Evolutionary conservation across 37 sponge, comb jelly and placozoan species (phyloP).

Genomic region (Aplysina aerophoba): DNA sequence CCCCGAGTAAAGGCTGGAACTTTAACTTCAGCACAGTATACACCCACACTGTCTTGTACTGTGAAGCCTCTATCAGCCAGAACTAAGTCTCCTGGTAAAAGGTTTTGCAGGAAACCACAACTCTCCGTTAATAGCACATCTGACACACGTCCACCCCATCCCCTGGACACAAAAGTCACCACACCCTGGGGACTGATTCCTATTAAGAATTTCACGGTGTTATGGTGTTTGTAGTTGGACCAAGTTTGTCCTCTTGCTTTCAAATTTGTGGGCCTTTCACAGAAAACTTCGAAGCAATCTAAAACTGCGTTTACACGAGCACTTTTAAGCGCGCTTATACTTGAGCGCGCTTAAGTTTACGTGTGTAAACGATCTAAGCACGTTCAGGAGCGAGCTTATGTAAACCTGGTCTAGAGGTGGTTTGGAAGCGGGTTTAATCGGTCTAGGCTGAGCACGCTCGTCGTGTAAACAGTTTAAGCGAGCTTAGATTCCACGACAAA

Average conservation of each 20-base stretch:
- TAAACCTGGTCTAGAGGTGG: no score
- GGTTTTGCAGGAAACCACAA: slow-evolving; percentile 59
- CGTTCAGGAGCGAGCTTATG: no score
- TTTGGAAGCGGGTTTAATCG: no score
- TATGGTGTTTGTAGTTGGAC: slow-evolving; percentile 45
- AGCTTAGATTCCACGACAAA: no score
- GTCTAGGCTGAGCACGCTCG: no score
- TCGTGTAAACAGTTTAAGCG: no score
- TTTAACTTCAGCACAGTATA: slow-evolving; percentile 50
- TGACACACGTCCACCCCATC: slow-evolving; percentile 69
- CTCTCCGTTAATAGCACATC: slow-evolving; percentile 62
- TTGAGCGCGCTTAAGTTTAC: no score
- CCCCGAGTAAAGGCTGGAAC: slow-evolving; percentile 63
- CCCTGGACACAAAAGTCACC: slow-evolving; percentile 48
- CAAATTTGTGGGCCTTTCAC: slow-evolving; percentile 39
- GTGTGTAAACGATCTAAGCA: no score
- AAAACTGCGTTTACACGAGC: no score
- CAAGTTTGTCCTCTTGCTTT: slow-evolving; percentile 38
- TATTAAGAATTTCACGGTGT: slow-evolving; percentile 36
- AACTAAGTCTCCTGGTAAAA: slow-evolving; percentile 40
- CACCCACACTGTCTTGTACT: slow-evolving; percentile 43
- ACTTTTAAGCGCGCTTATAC: no score
- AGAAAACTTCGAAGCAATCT: slow-evolving; percentile 68
- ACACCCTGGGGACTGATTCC: slow-evolving; percentile 45
- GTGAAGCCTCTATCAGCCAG: slow-evolving; percentile 67